A percentile compares a stretch with the other conserved stretches of the same genome.
Evolutionary conservation across 2,888 invertebrate species (phyloP).

Genomic region (Drosophila robusta): DNA sequence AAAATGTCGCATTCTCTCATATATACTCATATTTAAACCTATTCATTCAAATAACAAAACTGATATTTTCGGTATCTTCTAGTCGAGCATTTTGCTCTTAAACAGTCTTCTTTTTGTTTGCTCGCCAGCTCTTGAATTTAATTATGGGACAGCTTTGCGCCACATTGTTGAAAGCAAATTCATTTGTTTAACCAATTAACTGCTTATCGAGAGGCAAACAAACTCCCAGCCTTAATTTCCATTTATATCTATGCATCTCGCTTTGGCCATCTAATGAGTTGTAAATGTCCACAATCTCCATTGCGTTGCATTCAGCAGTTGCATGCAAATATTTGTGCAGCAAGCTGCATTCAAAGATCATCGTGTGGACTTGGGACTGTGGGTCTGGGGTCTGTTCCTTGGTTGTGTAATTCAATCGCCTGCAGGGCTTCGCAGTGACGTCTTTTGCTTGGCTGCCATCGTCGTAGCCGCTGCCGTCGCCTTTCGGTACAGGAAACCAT

Average conservation of each 20-base stretch:
- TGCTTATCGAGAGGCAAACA: conserved; percentile 42
- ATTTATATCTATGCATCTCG: conserved; percentile 21
- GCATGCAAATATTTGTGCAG: conserved; percentile 68
- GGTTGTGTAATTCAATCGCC: conserved; percentile 69
- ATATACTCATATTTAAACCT: no score
- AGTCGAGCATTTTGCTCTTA: background rate
- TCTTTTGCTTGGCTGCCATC: conserved; percentile 52
- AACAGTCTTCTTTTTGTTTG: conserved; percentile 5
- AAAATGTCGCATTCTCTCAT: no score
- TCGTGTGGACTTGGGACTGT: conserved; percentile 26
- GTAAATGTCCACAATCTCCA: conserved; percentile 27
- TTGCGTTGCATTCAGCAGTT: conserved; percentile 32
- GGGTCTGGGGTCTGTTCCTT: conserved; percentile 24
- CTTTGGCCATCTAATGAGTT: conserved; percentile 38
- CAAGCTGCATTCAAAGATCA: conserved; percentile 10
- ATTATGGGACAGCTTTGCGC: conserved; percentile 17
- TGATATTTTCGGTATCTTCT: background rate
- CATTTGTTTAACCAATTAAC: conserved; percentile 61
- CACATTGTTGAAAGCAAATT: conserved; percentile 28
- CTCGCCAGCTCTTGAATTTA: conserved; percentile 16
- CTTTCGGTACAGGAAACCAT: conserved; percentile 81
- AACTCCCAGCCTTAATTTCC: conserved; percentile 17
- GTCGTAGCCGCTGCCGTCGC: conserved; percentile 28
- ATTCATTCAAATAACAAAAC: background rate
- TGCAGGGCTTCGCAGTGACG: conserved; percentile 50